These are phyloP conservation scores for Lysandra bellargus DNA, from an alignment of 2,888 invertebrate species.

Conservation along the genomic window DNA sequence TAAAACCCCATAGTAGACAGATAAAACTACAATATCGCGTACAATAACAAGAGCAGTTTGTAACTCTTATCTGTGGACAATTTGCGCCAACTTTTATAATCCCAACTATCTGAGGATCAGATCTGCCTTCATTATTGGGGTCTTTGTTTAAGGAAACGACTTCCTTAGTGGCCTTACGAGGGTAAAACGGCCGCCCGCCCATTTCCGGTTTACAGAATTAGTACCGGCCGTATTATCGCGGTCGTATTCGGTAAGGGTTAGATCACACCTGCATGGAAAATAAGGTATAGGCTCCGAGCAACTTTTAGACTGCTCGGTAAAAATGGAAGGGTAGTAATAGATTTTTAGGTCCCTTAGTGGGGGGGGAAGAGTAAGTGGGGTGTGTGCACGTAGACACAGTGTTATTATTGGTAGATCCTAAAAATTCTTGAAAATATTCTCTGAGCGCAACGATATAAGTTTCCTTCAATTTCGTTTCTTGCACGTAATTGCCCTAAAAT, in stretches of 20 bases:
- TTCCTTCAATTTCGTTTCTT: too few relatives aligned
- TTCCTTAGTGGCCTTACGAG: constrained; percentile 66
- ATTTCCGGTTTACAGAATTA: constrained; percentile 58
- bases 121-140: constrained; percentile 49
- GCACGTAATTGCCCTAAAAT: too few relatives aligned
- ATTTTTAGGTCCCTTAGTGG: too few relatives aligned
- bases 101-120: constrained; percentile 34
- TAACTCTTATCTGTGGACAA: constrained; percentile 35
- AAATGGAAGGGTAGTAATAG: too few relatives aligned
- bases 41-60: constrained; percentile 15
- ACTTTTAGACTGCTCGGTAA: neutral
- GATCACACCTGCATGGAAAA: neutral
- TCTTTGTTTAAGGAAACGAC: constrained; percentile 68
- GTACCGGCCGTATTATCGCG: constrained; percentile 54
- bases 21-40: constrained; percentile 11
- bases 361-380: too few relatives aligned
- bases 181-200: constrained; percentile 60
- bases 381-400: too few relatives aligned
- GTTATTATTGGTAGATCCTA: too few relatives aligned
- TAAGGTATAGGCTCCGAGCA: neutral
- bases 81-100: constrained; percentile 45
- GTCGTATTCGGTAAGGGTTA: neutral
- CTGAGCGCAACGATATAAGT: too few relatives aligned
- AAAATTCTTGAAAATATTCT: too few relatives aligned
- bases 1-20: neutral